A percentile compares a stretch with the other conserved stretches of the same genome.
These are phyloP conservation scores for Aricia agestis DNA, from an alignment of 1,140 invertebrate genomes.

Conservation along the genomic window DNA sequence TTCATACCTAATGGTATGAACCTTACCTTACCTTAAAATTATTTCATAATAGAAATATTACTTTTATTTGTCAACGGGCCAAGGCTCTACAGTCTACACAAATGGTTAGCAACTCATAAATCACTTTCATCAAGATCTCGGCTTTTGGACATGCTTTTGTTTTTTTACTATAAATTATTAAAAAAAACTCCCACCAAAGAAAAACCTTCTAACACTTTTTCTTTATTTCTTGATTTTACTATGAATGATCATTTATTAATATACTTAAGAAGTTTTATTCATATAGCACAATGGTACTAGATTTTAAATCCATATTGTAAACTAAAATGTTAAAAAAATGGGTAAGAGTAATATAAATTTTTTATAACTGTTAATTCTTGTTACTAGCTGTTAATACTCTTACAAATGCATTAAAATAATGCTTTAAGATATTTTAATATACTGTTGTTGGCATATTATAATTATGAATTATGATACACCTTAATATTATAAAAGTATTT, in stretches of 20 bases:
- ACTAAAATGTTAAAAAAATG: not conserved
- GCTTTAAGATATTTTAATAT: not conserved
- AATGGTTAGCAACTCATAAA: not conserved
- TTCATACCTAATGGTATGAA: too few relatives aligned
- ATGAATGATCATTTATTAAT: too few relatives aligned
- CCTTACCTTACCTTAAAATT: too few relatives aligned
- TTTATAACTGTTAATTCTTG: constrained; percentile 1
- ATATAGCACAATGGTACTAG: not conserved
- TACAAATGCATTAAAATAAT: not conserved
- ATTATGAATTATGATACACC: not conserved
- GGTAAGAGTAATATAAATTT: not conserved
- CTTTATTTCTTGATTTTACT: not conserved
- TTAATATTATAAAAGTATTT: not conserved
- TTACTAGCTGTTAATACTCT: not conserved
- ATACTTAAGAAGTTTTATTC: not conserved
- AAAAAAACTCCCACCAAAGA: constrained; percentile 6
- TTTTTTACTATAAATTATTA: not conserved
- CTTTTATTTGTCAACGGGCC: too few relatives aligned
- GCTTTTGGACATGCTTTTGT: constrained; percentile 14
- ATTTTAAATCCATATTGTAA: not conserved
- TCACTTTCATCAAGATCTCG: not conserved
- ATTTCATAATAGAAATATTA: too few relatives aligned
- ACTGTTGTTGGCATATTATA: not conserved
- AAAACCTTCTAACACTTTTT: not conserved
- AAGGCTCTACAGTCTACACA: too few relatives aligned